Percentiles rank a stretch among this genome's conserved stretches.
phyloP scores from a whole-genome alignment of 92 coral and sea anemone species.

The Metridium senile region DNA sequence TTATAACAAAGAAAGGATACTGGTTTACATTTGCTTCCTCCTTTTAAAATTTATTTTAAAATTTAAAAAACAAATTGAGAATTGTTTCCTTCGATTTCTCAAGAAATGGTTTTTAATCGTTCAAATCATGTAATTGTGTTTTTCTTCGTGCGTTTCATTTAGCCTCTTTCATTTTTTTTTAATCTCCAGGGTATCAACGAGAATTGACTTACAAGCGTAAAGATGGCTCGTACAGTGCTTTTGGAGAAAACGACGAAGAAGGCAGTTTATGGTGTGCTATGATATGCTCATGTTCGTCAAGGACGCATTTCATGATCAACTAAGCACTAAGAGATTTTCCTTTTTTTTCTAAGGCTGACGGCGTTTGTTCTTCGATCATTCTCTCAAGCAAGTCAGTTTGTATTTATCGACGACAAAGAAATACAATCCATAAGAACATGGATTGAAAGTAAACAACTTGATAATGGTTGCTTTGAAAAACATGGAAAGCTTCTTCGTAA shows the following conservation, averaged over 20 bases:
- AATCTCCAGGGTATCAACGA: constrained; percentile 80
- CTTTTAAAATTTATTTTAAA: too few relatives aligned
- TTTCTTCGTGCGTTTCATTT: too few relatives aligned
- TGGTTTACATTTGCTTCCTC: too few relatives aligned
- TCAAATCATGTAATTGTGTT: too few relatives aligned
- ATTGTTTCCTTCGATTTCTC: too few relatives aligned
- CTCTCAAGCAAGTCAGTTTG: constrained; percentile 81
- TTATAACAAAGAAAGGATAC: too few relatives aligned
- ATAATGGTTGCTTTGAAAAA: constrained; percentile 73
- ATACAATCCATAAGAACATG: constrained; percentile 55
- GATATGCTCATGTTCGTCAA: background rate
- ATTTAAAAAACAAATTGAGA: too few relatives aligned
- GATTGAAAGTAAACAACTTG: constrained; percentile 60
- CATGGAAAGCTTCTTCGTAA: constrained; percentile 67
- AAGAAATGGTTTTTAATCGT: too few relatives aligned
- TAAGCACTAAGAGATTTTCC: background rate
- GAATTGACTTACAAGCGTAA: constrained; percentile 85
- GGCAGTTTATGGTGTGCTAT: constrained; percentile 89
- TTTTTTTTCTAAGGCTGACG: constrained; percentile 70
- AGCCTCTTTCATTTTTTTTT: background rate
- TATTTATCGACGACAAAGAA: constrained; percentile 70
- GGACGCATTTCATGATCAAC: background rate
- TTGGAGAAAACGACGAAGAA: constrained; percentile 68
- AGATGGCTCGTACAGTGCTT: constrained; percentile 96
- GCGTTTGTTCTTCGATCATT: constrained; percentile 95